Percentiles rank a stretch among this genome's conserved stretches.
These are phyloP conservation scores for Notarius quadriscutis DNA, from an alignment of 2,113 vertebrate genomes.

Conservation along the genomic window DNA sequence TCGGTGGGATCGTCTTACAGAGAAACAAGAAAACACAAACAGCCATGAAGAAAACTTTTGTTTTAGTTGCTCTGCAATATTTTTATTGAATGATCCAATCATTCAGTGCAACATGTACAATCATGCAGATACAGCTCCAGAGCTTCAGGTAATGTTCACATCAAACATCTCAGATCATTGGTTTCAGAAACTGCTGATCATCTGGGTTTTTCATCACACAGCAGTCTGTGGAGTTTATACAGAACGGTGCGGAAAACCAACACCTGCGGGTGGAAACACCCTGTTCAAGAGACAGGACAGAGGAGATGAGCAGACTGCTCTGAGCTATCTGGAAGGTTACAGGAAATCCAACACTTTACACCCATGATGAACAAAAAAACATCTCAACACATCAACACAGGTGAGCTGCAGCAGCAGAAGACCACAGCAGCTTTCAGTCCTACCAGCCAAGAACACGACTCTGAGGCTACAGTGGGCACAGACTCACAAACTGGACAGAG, in stretches of 20 bases:
- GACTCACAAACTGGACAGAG: neutral
- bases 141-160: neutral
- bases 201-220: no score
- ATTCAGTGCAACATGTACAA: neutral
- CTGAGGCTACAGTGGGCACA: neutral
- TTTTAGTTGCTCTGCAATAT: neutral
- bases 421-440: neutral
- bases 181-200: neutral
- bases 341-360: neutral
- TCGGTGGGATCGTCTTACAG: neutral
- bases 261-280: neutral
- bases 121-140: neutral
- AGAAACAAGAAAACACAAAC: neutral
- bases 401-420: neutral
- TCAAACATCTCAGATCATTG: neutral
- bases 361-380: neutral
- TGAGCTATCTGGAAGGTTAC: neutral
- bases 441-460: neutral
- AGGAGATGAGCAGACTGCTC: neutral
- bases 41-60: neutral
- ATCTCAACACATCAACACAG: neutral
- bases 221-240: no score
- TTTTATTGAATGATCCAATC: no score
- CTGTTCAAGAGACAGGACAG: neutral
- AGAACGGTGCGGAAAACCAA: no score